Conservation (phyloP, 2,113 vertebrate species). For the Chascanopsetta lugubris region DNA sequence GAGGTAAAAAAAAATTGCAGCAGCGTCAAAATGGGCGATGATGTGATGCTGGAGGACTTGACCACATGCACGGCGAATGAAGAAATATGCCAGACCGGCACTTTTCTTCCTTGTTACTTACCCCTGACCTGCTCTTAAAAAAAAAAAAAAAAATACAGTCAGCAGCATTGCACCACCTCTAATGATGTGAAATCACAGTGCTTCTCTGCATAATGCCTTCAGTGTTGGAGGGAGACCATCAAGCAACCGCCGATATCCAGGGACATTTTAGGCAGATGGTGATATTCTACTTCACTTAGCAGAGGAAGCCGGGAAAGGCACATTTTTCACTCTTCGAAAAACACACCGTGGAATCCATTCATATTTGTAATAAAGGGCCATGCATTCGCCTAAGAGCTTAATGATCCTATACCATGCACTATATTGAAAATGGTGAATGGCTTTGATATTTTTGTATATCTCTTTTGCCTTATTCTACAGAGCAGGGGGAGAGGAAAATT, state of each 20-base stretch:
- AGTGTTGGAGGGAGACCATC: conserved; percentile 58
- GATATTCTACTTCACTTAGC: conserved; percentile 62
- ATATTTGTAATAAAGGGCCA: conserved; percentile 39
- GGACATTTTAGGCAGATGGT: conserved; percentile 70
- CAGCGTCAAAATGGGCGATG: conserved; percentile 68
- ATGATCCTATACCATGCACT: conserved; percentile 38
- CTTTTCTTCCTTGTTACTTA: conserved; percentile 71
- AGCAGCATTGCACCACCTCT: conserved; percentile 68
- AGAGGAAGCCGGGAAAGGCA: conserved; percentile 40
- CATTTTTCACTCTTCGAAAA: conserved; percentile 54
- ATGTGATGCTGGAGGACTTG: conserved; percentile 68
- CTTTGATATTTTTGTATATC: conserved; percentile 50
- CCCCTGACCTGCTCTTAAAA: conserved; percentile 74
- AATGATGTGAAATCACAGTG: conserved; percentile 75
- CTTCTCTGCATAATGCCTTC: conserved; percentile 69
- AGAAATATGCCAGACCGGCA: conserved; percentile 69
- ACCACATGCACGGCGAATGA: conserved; percentile 66
- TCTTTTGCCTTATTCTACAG: conserved; percentile 38
- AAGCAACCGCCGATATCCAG: conserved; percentile 59
- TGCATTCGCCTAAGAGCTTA: conserved; percentile 59
- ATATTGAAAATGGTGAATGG: conserved; percentile 51
- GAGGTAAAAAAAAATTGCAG: conserved; percentile 43
- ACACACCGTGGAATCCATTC: conserved; percentile 47
- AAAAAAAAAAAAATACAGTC: conserved; percentile 70
- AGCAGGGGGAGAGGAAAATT: conserved; percentile 44